Conservation (phyloP, 2,113 vertebrate species). For the Circaetus cinerascens region DNA sequence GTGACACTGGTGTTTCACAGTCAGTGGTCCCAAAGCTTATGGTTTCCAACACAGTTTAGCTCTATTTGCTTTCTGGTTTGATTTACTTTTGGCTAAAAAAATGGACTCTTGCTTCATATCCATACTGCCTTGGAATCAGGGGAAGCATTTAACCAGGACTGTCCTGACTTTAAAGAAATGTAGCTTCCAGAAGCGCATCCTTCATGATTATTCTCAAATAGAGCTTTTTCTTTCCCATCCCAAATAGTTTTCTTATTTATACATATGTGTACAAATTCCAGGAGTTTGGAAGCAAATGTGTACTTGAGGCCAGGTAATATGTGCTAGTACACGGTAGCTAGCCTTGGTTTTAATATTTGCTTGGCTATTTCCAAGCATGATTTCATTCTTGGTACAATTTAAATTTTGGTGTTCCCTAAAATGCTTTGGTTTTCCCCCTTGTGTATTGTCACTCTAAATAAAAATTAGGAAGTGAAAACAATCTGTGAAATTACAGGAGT, state of each 20-base stretch:
- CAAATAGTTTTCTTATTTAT: neutral
- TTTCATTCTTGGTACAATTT: neutral
- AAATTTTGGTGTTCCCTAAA: neutral
- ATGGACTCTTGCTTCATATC: neutral
- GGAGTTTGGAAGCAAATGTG: neutral
- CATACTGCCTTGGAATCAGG: neutral
- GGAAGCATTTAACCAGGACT: neutral
- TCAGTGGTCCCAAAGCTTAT: neutral
- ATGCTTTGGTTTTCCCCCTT: neutral
- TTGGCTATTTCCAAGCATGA: neutral
- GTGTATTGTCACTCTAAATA: neutral
- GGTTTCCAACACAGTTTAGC: neutral
- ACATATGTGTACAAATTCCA: neutral
- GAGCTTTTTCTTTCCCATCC: neutral
- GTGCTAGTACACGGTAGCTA: neutral
- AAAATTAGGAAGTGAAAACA: neutral
- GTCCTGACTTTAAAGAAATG: neutral
- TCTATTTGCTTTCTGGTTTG: neutral
- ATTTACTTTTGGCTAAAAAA: neutral
- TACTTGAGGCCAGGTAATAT: neutral
- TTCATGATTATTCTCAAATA: neutral
- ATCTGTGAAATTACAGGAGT: neutral
- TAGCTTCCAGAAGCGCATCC: neutral
- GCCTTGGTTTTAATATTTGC: neutral
- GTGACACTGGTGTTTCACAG: neutral